These are phyloP conservation scores for Campoplex nolae DNA, from an alignment of 2,888 invertebrate genomes.

Conservation along the genomic window DNA sequence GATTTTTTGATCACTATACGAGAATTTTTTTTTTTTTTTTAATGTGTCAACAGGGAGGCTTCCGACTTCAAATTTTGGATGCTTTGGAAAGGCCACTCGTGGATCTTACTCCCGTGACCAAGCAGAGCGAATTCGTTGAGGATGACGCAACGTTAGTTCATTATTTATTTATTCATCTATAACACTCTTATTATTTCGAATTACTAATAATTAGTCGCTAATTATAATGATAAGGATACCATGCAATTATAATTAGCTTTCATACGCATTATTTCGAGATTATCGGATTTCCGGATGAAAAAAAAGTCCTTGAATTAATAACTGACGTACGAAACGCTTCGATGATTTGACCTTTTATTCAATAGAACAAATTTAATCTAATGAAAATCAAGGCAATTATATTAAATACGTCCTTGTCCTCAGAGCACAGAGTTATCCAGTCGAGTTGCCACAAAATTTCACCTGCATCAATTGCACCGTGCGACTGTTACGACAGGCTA, in stretches of 20 bases:
- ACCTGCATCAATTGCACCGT: conserved; percentile 96
- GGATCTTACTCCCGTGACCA: conserved; percentile 93
- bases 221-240: background rate
- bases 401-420: conserved; percentile 34
- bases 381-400: conserved; percentile 12
- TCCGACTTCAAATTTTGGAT: conserved; percentile 94
- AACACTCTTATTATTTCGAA: conserved; percentile 3
- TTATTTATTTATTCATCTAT: conserved; percentile 15
- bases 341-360: conserved; percentile 30
- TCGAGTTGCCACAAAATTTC: conserved; percentile 92
- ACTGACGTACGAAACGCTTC: conserved; percentile 27
- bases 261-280: background rate
- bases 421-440: conserved; percentile 93
- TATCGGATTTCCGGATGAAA: conserved; percentile 3
- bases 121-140: conserved; percentile 92
- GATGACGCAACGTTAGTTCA: conserved; percentile 94
- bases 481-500: conserved; percentile 94
- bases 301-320: conserved; percentile 23
- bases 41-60: conserved; percentile 92
- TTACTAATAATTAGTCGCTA: background rate
- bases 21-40: background rate
- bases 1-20: background rate
- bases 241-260: background rate
- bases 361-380: background rate
- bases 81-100: conserved; percentile 92